Evolutionary conservation across 1,140 invertebrate species (phyloP), one percentile per base, ranked within the genome.

Genomic region (Zaprionus inermis): DNA sequence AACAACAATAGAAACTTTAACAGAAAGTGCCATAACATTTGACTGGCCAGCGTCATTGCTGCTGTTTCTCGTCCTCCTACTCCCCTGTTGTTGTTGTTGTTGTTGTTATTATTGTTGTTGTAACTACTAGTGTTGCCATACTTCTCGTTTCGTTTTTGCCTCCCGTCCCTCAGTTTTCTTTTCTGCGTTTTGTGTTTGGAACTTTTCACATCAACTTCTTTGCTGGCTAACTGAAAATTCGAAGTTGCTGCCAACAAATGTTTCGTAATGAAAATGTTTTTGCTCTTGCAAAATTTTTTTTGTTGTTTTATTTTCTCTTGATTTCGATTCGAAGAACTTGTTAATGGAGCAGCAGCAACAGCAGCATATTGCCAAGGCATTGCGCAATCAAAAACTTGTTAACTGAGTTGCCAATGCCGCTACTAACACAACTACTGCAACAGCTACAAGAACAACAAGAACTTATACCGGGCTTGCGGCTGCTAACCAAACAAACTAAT

Each of bases 121-220:
- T 38, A n/a, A 5, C 36, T 14, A 38, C 38, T 76, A 57, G 63
- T 70, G 76, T 73, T 81, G 63, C 52, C 67, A 64, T 65, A 83
- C 70, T 72, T 76, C 86, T 54, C 46, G 22, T 41, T 56, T 76
- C 67, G 69, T 69, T 59, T 18, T 63, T 61, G 38, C n/a, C 38
- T 2, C 38, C n/a, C 6, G n/a, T n/a, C n/a, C 38, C 10, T 46
- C 59, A 59, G 49, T 64, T 46, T 72, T 46, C 64, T 22, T 44
- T 24, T 70, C 30, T 46, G 59, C 41, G 38, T 63, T 67, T 79
- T 66, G 28, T 69, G 60, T 74, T 76, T 49, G 72, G 34, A 79
- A 86, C 72, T 86, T 86, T 88, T 89, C 67, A 80, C 76, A 88
- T 86, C 79, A 89, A 89, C 41, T 84, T 84, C 78, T 81, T 78